Conservation (phyloP, 2,113 vertebrate species). For the Catagonus wagneri region DNA sequence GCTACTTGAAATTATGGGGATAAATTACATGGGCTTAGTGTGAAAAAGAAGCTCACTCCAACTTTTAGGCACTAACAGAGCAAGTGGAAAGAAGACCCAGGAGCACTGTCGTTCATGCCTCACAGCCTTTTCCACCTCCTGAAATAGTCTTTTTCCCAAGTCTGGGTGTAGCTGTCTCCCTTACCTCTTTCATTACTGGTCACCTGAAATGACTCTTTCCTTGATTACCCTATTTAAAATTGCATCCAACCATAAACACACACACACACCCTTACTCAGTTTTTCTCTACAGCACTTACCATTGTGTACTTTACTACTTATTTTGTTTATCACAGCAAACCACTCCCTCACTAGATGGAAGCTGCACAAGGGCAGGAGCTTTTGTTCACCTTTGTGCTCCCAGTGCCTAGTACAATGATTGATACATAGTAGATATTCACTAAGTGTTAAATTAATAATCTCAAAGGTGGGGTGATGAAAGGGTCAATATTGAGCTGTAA, state of each 20-base stretch:
- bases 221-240: not conserved
- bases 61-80: not conserved
- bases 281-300: not conserved
- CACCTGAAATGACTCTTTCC: not conserved
- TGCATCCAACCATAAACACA: not conserved
- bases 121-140: not conserved
- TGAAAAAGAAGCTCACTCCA: not conserved
- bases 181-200: not conserved
- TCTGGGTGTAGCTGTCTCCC: not conserved
- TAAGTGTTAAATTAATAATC: conserved; percentile 13
- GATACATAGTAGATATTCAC: not conserved
- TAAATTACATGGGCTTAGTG: not conserved
- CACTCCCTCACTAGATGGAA: not conserved
- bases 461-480: not conserved
- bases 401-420: not conserved
- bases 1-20: not conserved
- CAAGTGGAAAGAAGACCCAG: not conserved
- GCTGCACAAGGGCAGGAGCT: not conserved
- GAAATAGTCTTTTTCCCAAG: not conserved
- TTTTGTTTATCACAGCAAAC: conserved; percentile 14
- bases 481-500: not conserved
- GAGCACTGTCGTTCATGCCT: not conserved
- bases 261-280: not conserved
- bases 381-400: conserved; percentile 3
- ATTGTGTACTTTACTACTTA: not conserved